Evolutionary conservation across 2,113 vertebrate genomes (phyloP).

Genomic region (Hippocampus barbouri): DNA sequence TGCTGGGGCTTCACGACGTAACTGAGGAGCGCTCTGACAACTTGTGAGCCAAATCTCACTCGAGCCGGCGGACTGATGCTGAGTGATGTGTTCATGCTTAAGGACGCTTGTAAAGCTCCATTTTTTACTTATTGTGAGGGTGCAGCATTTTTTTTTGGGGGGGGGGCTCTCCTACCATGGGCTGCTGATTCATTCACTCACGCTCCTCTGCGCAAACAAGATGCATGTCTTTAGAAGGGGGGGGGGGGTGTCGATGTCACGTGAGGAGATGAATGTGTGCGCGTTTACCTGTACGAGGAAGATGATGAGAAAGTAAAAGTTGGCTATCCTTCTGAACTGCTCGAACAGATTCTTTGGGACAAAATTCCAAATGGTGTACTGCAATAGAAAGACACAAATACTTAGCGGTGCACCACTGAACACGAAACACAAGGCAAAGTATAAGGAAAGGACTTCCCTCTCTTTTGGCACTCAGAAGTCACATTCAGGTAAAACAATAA

Average conservation of each 20-base stretch:
- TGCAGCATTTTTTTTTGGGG: conserved; percentile 22
- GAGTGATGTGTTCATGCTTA: conserved; percentile 24
- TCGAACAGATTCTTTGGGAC: conserved; percentile 98
- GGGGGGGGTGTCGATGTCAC: conserved; percentile 4
- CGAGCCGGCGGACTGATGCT: conserved; percentile 34
- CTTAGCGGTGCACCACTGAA: not conserved
- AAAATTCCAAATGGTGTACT: conserved; percentile 99
- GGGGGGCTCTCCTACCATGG: conserved; percentile 20
- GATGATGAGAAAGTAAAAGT: conserved; percentile 99
- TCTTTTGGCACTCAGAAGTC: too few species aligned
- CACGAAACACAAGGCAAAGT: too few species aligned
- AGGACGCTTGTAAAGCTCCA: conserved; percentile 22
- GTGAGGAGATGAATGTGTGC: not conserved
- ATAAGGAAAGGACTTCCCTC: too few species aligned
- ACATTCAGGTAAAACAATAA: too few species aligned
- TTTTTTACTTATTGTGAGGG: conserved; percentile 24
- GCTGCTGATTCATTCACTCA: conserved; percentile 34
- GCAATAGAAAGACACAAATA: conserved; percentile 24
- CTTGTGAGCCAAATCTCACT: conserved; percentile 41
- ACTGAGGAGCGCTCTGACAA: conserved; percentile 27
- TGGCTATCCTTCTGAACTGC: conserved; percentile 98
- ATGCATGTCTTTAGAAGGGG: conserved; percentile 7
- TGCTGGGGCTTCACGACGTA: conserved; percentile 36
- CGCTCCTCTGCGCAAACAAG: not conserved
- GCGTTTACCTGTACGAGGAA: conserved; percentile 94